Base-by-base conservation (phyloP, 2,888 invertebrate genomes). In the Resseliella maxima region DNA sequence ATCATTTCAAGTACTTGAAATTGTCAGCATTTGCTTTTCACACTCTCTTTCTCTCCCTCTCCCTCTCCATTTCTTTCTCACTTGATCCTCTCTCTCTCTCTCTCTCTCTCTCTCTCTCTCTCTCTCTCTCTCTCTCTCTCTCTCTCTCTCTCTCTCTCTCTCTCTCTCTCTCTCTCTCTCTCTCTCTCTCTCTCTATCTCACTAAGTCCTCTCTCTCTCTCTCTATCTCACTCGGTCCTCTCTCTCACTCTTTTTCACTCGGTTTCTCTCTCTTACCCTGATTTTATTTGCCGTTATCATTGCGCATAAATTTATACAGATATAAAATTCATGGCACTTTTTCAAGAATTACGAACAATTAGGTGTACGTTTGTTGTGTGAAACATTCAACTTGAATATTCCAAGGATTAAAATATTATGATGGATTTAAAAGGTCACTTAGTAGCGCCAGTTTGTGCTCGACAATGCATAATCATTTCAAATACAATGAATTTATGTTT, bases 331-430 rank as follows among this genome's bases (percentile, higher is more conserved):
- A 31, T 72, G 27, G 12, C 12, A 31, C 15, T 15, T n/a, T 72
- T 59, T 15, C 72, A 72, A 59, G 24, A 59, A n/a, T 59, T 24
- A 59, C 59, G 31, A 72, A 72, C 31, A 72, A 72, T 72, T 72
- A 72, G 72, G 18, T 6, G n/a, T 31, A 10, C 12, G 1, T 35
- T 31, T 27, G 72, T 31, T 72, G 15, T 72, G 31, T 12, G 0
- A 59, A n/a, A 27, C 27, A 59, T 12, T 59, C 27, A 50, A 12
- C 18, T 50, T 31, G 31, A 31, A 72, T 31, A 31, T 31, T 72
- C 3, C n/a, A 31, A 1, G 31, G 72, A 72, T 72, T 27, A 72
- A 72, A 72, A 31, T 72, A 72, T 72, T 31, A 72, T 72, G 72
- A 72, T 35, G 72, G 31, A 0, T 72, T 31, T 72, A 72, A 59